Percentiles rank a stretch among this genome's conserved stretches.
Evolutionary conservation across 2,888 invertebrate species (phyloP).

Genomic region (Epiperipatus broadwayi): DNA sequence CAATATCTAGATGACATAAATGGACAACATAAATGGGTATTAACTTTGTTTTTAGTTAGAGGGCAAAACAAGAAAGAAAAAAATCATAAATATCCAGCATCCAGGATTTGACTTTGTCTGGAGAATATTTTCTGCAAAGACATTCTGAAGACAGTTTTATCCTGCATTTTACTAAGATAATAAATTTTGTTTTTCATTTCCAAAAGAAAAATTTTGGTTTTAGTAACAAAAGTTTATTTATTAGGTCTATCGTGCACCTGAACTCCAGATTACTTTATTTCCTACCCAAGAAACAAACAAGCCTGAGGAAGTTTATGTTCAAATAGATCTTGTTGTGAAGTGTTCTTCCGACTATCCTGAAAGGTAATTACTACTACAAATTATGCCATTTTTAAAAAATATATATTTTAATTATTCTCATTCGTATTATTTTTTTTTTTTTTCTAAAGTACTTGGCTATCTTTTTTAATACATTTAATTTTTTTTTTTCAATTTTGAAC

Average conservation of each 20-base stretch:
- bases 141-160: not conserved
- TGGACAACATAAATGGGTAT: no score
- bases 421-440: no score
- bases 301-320: conserved; percentile 43
- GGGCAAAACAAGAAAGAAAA: no score
- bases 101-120: no score
- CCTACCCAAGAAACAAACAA: conserved; percentile 57
- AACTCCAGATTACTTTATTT: conserved; percentile 48
- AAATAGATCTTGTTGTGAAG: conserved; percentile 50
- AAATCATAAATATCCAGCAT: no score
- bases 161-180: conserved; percentile 7
- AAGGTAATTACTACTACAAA: conserved; percentile 42
- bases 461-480: no score
- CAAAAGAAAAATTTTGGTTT: no score
- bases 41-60: no score
- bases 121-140: conserved; percentile 44
- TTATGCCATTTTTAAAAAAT: conserved; percentile 6
- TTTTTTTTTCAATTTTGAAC: no score
- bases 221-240: conserved; percentile 28
- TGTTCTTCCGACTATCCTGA: conserved; percentile 61
- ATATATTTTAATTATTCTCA: no score
- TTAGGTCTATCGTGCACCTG: conserved; percentile 51
- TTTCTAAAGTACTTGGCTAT: no score
- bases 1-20: no score
- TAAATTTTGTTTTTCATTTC: not conserved